Percentiles rank a stretch among this genome's conserved stretches.
Evolutionary conservation across 2,888 invertebrate genomes (phyloP).

Genomic region (Epiblema foenella): DNA sequence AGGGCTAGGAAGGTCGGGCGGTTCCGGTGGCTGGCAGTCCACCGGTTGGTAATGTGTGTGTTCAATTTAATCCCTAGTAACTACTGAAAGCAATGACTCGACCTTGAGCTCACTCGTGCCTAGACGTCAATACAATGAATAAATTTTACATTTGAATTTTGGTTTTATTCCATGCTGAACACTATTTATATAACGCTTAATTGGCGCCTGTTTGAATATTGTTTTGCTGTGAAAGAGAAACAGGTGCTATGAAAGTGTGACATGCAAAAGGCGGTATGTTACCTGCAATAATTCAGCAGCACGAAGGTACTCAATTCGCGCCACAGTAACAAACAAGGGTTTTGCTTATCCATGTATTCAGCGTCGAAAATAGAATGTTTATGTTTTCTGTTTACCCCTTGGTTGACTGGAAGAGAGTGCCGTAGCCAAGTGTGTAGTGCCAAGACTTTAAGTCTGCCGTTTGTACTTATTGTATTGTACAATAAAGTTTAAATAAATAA

Average conservation of each 20-base stretch:
- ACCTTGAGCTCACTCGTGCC: conserved; percentile 36
- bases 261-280: conserved; percentile 38
- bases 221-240: conserved; percentile 16
- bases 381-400: too few relatives aligned
- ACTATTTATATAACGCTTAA: not conserved
- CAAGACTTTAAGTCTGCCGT: too few relatives aligned
- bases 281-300: not conserved
- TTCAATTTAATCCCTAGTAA: not conserved
- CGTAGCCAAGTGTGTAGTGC: too few relatives aligned
- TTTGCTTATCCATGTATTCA: not conserved
- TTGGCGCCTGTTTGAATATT: not conserved
- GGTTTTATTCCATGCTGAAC: not conserved
- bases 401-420: too few relatives aligned
- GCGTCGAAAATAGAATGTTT: not conserved
- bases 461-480: too few relatives aligned
- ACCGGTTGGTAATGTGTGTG: conserved; percentile 46
- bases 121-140: conserved; percentile 39
- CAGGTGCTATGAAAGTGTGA: conserved; percentile 12
- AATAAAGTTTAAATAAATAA: too few relatives aligned
- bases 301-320: not conserved
- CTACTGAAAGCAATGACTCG: not conserved
- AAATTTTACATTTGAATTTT: conserved; percentile 21
- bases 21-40: conserved; percentile 49
- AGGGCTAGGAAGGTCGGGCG: conserved; percentile 21
- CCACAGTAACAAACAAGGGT: not conserved